Conservation (phyloP, 2,797 vertebrate genomes). For the Urosaurus nigricauda region DNA sequence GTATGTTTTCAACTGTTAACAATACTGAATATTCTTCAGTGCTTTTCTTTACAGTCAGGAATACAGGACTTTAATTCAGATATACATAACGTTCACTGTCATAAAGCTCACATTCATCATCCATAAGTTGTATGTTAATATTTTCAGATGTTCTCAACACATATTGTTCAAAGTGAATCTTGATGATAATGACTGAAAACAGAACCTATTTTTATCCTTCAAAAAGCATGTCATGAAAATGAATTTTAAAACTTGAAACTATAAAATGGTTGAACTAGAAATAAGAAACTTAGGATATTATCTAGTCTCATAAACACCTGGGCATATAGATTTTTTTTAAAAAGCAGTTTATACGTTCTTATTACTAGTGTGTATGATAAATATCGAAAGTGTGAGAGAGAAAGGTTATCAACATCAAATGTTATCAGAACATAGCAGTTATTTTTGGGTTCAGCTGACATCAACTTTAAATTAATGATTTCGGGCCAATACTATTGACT, state of each 20-base stretch:
- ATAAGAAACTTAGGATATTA: fast-evolving
- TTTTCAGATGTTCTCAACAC: background rate
- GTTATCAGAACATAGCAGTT: background rate
- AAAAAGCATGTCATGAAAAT: too few relatives aligned
- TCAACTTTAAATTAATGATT: conserved; percentile 2
- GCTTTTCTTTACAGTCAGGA: background rate
- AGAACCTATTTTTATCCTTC: background rate
- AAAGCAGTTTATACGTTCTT: background rate
- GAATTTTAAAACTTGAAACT: fast-evolving
- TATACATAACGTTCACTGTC: background rate
- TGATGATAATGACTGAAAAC: background rate
- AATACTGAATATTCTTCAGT: background rate
- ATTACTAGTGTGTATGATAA: background rate
- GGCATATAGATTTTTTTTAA: background rate
- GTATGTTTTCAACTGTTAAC: background rate
- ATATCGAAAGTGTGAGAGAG: too few relatives aligned
- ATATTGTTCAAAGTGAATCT: background rate
- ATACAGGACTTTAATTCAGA: background rate
- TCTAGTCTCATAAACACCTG: background rate
- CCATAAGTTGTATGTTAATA: background rate
- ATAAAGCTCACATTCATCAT: background rate
- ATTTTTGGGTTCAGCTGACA: background rate
- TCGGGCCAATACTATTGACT: conserved; percentile 3
- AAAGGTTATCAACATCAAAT: background rate
- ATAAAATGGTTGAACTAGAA: fast-evolving